Conservation (phyloP, 2,888 invertebrate genomes). For the Ophonus ardosiacus region DNA sequence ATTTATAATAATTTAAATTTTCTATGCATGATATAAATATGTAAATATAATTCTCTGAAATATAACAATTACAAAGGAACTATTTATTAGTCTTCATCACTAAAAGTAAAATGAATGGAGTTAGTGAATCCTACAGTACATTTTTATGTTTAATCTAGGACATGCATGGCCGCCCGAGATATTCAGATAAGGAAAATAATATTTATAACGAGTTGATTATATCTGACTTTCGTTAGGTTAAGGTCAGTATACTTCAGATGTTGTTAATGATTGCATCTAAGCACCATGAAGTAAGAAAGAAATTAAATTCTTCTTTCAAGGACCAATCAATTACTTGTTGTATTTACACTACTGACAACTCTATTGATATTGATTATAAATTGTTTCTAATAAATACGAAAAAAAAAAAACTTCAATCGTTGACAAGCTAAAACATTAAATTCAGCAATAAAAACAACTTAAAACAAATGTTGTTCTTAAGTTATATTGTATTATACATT, state of each 20-base stretch:
- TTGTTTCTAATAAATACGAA: too few species aligned
- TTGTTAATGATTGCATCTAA: conserved; percentile 16
- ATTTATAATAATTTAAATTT: background rate
- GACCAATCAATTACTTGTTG: background rate
- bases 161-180: conserved; percentile 47
- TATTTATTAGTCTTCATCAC: background rate
- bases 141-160: conserved; percentile 49
- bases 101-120: conserved; percentile 31
- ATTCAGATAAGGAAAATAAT: conserved; percentile 58
- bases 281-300: conserved; percentile 24
- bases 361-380: too few species aligned
- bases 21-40: background rate
- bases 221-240: conserved; percentile 51
- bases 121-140: background rate
- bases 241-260: conserved; percentile 53
- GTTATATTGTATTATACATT: too few species aligned
- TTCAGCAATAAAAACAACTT: too few species aligned
- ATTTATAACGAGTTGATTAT: conserved; percentile 54
- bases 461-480: too few species aligned
- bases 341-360: too few species aligned
- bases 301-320: background rate
- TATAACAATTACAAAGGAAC: background rate
- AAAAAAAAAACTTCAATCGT: too few species aligned
- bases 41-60: background rate
- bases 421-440: too few species aligned